phyloP scores from a whole-genome alignment of 1,140 invertebrate genomes.

The Musca vetustissima region DNA sequence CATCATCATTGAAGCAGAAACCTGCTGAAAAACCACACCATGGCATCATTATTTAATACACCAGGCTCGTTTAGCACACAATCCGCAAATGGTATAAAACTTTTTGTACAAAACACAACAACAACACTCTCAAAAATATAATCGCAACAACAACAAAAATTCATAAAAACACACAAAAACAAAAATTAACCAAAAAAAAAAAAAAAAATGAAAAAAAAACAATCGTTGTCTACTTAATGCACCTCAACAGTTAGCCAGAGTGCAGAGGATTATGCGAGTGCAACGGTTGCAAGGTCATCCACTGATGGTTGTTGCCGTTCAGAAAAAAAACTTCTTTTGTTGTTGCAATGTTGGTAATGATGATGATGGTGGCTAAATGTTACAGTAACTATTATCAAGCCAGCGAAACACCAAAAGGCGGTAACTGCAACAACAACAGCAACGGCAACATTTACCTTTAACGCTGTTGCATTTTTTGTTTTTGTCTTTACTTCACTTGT shows the following conservation, averaged over 20 bases:
- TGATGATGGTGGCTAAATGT: no score
- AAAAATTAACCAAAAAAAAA: no score
- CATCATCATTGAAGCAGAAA: constrained; percentile 9
- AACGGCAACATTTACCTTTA: no score
- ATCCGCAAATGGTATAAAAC: no score
- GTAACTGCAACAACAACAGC: no score
- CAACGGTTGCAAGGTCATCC: constrained; percentile 23
- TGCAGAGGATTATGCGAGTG: constrained; percentile 21
- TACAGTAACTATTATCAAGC: no score
- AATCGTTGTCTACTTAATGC: not conserved
- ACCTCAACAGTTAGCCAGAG: not conserved
- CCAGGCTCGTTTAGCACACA: constrained; percentile 1
- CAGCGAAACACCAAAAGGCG: no score
- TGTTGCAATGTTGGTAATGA: not conserved
- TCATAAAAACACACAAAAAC: not conserved
- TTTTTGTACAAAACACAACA: not conserved
- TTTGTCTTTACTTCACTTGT: not conserved
- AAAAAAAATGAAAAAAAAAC: no score
- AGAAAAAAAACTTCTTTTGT: not conserved
- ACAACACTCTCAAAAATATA: not conserved
- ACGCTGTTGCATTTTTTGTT: not conserved
- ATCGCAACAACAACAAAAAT: not conserved
- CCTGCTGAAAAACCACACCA: constrained; percentile 21
- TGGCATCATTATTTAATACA: constrained; percentile 16
- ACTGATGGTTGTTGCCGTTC: not conserved